Evolutionary conservation across 2,888 invertebrate species (phyloP), one percentile per base, ranked within the genome.

Genomic region (Chesias legatella): DNA sequence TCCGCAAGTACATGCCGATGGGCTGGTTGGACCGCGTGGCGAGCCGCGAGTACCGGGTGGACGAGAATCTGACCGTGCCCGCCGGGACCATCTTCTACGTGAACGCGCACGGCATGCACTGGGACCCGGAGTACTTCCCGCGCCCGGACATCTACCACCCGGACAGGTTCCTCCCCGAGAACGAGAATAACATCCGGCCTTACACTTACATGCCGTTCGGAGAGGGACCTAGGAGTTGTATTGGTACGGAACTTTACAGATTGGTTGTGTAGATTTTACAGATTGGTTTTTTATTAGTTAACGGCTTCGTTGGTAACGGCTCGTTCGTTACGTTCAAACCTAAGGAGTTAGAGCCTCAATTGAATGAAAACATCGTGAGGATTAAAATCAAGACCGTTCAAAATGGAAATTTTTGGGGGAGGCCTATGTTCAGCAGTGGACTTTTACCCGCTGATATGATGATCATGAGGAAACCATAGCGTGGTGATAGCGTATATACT

Each of bases 151-250:
- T 75, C 46, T 91, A 90, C 44, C 75, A 89, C 51, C 91, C 91
- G 6, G 76, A 89, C 27, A 60, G 91, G 38, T 91, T 90, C 47
- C 81, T 73, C 9, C 85, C 89, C 0, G 90, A 90, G 50, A 90
- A 90, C 49, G 88, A 86, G 51, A 58, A 63, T 0, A 75, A 81
- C 3, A 61, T 71, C 13, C 39, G 43, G 1, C 67, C 66, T 0
- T 67, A 56, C 17, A 63, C 65, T 0, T 90, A 79, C 34, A 38
- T 86, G 42, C 90, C 90, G 0, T 91, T 91, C 39, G 90, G 90
- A 1, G 48, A 79, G 3, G 92, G 92, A 3, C 91, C 89, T 1
- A 79, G 91, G 36, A 88, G 71, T 54, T 92, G 91, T 52, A 88
- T 92, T 37, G 91, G 90, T 75, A 54, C 53, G 38, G 46, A 5